Base-by-base conservation (phyloP, 2,888 invertebrate genomes). In the Nomada ferruginata region DNA sequence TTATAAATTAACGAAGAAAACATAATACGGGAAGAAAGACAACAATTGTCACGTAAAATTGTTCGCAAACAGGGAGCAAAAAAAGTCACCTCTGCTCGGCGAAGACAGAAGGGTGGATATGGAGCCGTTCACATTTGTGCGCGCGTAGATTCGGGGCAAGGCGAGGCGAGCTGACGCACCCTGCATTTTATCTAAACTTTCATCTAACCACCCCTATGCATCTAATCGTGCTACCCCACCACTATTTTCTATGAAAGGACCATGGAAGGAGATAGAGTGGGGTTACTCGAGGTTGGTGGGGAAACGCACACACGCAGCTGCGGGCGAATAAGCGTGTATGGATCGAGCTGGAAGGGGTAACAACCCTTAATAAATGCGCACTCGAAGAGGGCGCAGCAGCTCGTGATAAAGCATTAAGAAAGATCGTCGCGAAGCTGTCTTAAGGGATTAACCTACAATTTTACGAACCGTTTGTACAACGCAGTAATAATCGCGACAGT, bases 181-280 rank as follows among this genome's bases (percentile, higher is more conserved):
- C 91, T 90, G 90, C 60, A 84, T 90, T 92, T 93, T 91, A 94
- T 94, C 93, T 93, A 93, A 92, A 92, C 90, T 92, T 93, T 93
- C 93, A 93, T 93, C 93, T 93, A 92, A 92, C 90, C 92, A 92
- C 93, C 93, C 93, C 92, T 91, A 91, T 89, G 88, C 88, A 91
- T 93, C 93, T 93, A 93, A 93, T 93, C 92, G 91, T 76, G 79
- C 87, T 79, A 84, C 89, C 90, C 57, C 90, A 87, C 91, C 91
- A 90, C 92, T 89, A 87, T 90, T 91, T 91, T 91, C 92, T 92
- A 92, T 90, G 91, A 92, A 91, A 90, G 89, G 90, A 88, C 87
- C 89, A 90, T 82, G 86, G 85, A 90, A 91, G 90, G 87, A 85
- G 79, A 65, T 65, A 75, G 85, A 89, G 91, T 86, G 88, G 90